These are phyloP conservation scores for Gymnogyps californianus DNA, from an alignment of 2,113 vertebrate species.

Conservation along the genomic window DNA sequence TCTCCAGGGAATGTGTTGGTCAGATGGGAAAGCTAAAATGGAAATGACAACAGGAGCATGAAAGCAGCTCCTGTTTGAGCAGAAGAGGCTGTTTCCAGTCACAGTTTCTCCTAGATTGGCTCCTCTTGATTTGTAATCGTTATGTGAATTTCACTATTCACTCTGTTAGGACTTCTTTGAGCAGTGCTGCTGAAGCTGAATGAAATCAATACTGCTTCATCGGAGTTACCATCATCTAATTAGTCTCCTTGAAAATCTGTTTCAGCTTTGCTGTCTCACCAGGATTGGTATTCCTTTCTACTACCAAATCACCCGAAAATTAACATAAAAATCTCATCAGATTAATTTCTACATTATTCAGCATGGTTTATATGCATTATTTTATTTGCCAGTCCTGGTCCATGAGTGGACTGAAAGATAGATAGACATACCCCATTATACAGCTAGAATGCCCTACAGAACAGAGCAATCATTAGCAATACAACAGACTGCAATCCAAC, in stretches of 20 bases:
- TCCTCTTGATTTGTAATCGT: not conserved
- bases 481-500: not conserved
- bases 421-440: not conserved
- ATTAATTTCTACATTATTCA: not conserved
- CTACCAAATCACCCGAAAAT: not conserved
- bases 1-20: not conserved
- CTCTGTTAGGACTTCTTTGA: not conserved
- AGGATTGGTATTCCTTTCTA: not conserved
- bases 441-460: not conserved
- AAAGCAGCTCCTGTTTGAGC: not conserved
- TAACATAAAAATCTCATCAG: not conserved
- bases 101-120: not conserved
- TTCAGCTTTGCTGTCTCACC: not conserved
- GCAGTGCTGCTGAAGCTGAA: not conserved
- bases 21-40: conserved; percentile 4
- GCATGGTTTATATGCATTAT: not conserved
- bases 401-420: not conserved
- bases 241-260: not conserved
- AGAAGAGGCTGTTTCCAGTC: not conserved
- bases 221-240: not conserved
- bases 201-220: not conserved
- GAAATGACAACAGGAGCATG: not conserved
- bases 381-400: not conserved
- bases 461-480: not conserved
- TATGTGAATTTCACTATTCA: not conserved